Percentiles rank a stretch among this genome's conserved stretches.
phyloP scores from a whole-genome alignment of 1,140 invertebrate genomes.

The Drosophila quadrilineata region DNA sequence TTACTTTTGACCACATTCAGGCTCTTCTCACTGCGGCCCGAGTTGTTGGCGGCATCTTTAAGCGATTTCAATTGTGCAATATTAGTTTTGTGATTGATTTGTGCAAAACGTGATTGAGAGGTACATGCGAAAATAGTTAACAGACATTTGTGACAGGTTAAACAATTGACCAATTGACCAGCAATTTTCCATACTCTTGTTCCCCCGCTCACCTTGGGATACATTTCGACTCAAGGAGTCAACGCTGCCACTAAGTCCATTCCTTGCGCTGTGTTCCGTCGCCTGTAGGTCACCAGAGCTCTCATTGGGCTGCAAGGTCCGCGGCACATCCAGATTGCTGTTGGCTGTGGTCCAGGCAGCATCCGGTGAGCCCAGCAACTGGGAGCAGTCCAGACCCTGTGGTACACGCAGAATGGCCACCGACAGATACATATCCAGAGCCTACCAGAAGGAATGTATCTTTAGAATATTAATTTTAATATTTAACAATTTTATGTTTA shows the following conservation, averaged over 20 bases:
- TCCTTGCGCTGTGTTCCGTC: slow-evolving; percentile 56
- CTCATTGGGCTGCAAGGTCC: slow-evolving; percentile 75
- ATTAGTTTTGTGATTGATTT: slow-evolving; percentile 19
- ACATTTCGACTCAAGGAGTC: slow-evolving; percentile 79
- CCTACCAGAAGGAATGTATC: slow-evolving; percentile 66
- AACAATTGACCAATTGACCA: slow-evolving; percentile 2
- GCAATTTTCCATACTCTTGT: not conserved
- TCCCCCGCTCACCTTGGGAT: slow-evolving; percentile 66
- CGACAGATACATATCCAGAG: slow-evolving; percentile 95
- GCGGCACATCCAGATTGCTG: slow-evolving; percentile 60
- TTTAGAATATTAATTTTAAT: not conserved
- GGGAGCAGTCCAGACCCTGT: slow-evolving; percentile 89
- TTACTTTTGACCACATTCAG: slow-evolving; percentile 73
- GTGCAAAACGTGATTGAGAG: slow-evolving; percentile 34
- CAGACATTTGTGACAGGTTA: too few relatives aligned
- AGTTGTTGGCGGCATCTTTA: slow-evolving; percentile 55
- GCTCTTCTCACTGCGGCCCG: slow-evolving; percentile 51
- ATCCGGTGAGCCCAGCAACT: slow-evolving; percentile 84
- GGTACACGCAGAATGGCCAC: slow-evolving; percentile 92
- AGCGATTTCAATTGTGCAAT: slow-evolving; percentile 41
- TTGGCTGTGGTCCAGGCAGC: slow-evolving; percentile 51
- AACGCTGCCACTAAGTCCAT: slow-evolving; percentile 70
- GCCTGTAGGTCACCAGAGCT: slow-evolving; percentile 74
- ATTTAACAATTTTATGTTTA: slow-evolving; percentile 38
- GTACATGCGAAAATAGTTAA: slow-evolving; percentile 37